A percentile compares a stretch with the other conserved stretches of the same genome.
phyloP scores from a whole-genome alignment of 2,797 vertebrate species.

The Xerus rutilus region DNA sequence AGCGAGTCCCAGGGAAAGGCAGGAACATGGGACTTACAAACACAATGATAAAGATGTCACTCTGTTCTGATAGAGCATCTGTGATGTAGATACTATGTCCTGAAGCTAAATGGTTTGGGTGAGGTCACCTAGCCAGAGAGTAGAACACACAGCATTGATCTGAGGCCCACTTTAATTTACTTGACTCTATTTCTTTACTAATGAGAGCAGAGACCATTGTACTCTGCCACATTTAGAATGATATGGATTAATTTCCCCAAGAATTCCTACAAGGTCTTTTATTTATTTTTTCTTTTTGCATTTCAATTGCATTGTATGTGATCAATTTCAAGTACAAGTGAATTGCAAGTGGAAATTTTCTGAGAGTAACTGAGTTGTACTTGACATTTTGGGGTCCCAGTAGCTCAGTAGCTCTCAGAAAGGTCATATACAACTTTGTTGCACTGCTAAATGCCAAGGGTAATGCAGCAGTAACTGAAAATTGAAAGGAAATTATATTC shows the following conservation, averaged over 20 bases:
- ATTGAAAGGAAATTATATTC: conserved; percentile 69
- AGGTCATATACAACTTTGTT: conserved; percentile 67
- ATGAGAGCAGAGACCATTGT: conserved; percentile 18
- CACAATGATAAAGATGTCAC: not conserved
- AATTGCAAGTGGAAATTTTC: conserved; percentile 70
- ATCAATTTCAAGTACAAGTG: conserved; percentile 66
- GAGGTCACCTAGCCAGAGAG: conserved; percentile 24
- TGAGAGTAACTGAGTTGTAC: conserved; percentile 64
- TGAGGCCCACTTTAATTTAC: conserved; percentile 32
- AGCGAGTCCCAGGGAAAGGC: not conserved
- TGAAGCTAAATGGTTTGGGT: conserved; percentile 4
- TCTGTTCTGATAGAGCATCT: not conserved
- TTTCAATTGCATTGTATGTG: conserved; percentile 47
- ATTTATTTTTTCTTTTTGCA: not conserved
- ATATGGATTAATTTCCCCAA: conserved; percentile 57
- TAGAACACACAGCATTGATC: not conserved
- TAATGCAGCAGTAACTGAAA: conserved; percentile 50
- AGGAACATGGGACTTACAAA: not conserved
- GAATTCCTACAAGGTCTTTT: conserved; percentile 37
- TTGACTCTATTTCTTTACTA: conserved; percentile 35
- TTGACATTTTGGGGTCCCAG: conserved; percentile 80
- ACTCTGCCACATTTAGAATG: not conserved
- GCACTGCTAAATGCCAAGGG: conserved; percentile 75
- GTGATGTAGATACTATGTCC: not conserved
- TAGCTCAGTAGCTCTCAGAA: conserved; percentile 65